phyloP scores from a whole-genome alignment of 2,888 invertebrate genomes.

The Cecidostiba fungosa region DNA sequence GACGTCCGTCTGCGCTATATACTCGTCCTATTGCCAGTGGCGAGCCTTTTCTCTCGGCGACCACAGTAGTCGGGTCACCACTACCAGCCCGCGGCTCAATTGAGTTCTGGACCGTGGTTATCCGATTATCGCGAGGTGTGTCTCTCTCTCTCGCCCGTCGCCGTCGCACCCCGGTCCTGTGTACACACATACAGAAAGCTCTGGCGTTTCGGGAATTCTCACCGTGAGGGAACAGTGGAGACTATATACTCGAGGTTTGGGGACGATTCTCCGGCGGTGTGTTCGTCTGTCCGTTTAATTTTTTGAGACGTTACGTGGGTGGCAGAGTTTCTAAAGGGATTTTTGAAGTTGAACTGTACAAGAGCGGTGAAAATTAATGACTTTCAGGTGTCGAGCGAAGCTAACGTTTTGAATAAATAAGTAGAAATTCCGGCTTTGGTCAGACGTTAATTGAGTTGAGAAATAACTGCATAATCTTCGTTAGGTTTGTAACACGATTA shows the following conservation, averaged over 20 bases:
- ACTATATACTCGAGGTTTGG: neutral
- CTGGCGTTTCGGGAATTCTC: conserved; percentile 45
- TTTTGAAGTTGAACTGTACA: neutral
- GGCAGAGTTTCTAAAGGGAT: neutral
- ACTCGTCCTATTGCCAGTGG: conserved; percentile 10
- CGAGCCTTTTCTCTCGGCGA: conserved; percentile 46
- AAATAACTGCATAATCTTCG: no score
- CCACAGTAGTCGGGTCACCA: conserved; percentile 4
- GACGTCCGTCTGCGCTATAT: neutral
- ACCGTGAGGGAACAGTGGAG: neutral
- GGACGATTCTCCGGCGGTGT: neutral
- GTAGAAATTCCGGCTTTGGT: no score
- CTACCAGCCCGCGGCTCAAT: conserved; percentile 69
- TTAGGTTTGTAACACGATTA: no score
- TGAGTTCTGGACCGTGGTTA: conserved; percentile 73
- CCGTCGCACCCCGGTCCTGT: conserved; percentile 42
- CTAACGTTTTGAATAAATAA: neutral
- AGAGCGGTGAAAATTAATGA: neutral
- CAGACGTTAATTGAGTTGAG: no score
- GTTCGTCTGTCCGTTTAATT: conserved; percentile 5
- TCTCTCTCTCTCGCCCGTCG: conserved; percentile 40
- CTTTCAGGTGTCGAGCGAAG: neutral
- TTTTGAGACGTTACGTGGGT: neutral
- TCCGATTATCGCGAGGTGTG: conserved; percentile 72
- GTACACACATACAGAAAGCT: conserved; percentile 46